Evolutionary conservation across 2,888 invertebrate species (phyloP), one percentile per base, ranked within the genome.

Genomic region (Volucella zonaria): DNA sequence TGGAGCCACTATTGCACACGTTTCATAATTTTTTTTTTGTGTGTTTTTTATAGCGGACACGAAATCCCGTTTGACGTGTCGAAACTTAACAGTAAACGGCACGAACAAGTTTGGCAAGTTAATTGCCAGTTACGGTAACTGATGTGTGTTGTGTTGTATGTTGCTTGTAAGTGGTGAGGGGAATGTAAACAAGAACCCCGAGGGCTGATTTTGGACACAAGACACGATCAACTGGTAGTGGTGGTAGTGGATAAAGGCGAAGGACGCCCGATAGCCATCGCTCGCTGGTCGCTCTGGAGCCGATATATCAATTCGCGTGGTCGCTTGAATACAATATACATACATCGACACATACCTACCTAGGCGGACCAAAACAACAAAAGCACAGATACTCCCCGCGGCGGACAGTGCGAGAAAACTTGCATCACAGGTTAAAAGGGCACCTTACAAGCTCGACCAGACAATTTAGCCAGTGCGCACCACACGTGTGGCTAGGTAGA

Each of bases 51-150:
- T 6, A 15, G 12, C 42, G 42, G 52, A 71, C 59, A 80, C 70
- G 68, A 80, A 81, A 81, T 81, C 80, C 77, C 73, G 85, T 81
- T 73, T 47, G 54, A 81, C 73, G 85, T 85, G 85, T 81, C 80
- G 85, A 80, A 81, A 81, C 68, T 31, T 81, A 85, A 81, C 85
- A 67, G 85, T 81, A 81, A 85, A 81, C 49, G 43, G 43, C 62
- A 43, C 76, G 85, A 85, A 85, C 80, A 75, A 56, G 85, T 85
- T 85, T 77, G 80, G 68, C 59, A 67, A 76, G 80, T 80, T 77
- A 81, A 76, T 81, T 78, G 73, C 67, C 58, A 43, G 31, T 67
- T 68, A 45, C 67, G 40, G 23, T 12, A 9, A 18, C 10, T n/a
- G 10, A 9, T n/a, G 56, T 56, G 14, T 40, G 43, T 31, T 31